phyloP scores from a whole-genome alignment of 92 coral and sea anemone genomes.

The Porites cylindrica region DNA sequence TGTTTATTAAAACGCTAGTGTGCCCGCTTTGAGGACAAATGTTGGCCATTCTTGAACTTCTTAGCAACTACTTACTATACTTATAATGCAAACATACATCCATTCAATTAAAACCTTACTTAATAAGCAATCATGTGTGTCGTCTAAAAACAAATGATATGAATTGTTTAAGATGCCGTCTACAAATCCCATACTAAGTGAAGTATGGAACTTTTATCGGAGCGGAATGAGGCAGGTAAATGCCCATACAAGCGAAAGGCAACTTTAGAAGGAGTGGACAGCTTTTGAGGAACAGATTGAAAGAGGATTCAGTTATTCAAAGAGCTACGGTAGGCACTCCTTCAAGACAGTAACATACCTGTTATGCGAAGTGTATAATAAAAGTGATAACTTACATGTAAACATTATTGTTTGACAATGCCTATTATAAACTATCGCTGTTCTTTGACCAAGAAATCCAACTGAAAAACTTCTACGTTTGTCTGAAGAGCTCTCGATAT shows the following conservation, averaged over 20 bases:
- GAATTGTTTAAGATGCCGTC: neutral
- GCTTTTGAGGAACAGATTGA: neutral
- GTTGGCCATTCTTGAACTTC: neutral
- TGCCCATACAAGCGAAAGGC: no score
- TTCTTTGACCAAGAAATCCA: no score
- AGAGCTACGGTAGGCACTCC: neutral
- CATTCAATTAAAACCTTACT: neutral
- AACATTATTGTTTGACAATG: neutral
- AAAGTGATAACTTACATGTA: slow-evolving; percentile 5
- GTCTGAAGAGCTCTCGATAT: neutral
- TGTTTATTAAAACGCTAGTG: no score
- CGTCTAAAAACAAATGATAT: neutral
- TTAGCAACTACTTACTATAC: neutral
- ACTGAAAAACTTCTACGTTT: no score
- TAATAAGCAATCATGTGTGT: slow-evolving; percentile 24
- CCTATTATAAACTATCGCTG: neutral
- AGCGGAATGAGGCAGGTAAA: neutral
- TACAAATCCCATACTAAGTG: neutral
- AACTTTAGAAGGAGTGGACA: neutral
- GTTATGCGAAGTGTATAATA: neutral
- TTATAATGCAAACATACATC: neutral
- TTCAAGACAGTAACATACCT: neutral
- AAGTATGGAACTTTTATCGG: neutral
- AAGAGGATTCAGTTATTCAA: neutral
- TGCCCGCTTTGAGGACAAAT: neutral